These are phyloP conservation scores for Hydrolagus affinis DNA, from an alignment of 2,113 vertebrate species.

Conservation along the genomic window DNA sequence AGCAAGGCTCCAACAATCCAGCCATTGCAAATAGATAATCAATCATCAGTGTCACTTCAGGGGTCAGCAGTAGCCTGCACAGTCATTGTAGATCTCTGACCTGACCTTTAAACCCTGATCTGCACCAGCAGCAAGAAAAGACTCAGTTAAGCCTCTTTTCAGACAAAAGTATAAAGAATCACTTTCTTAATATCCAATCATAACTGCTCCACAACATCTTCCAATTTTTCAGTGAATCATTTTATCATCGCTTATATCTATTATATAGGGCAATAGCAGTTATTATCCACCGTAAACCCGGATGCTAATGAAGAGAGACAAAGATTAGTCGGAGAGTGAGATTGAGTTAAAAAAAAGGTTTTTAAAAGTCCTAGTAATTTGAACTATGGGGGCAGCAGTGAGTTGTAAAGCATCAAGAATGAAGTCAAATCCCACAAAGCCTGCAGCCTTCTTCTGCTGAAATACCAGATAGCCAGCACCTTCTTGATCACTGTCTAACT, in stretches of 20 bases:
- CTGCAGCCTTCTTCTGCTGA: neutral
- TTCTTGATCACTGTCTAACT: neutral
- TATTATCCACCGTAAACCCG: neutral
- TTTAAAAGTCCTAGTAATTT: neutral
- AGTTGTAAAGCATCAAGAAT: neutral
- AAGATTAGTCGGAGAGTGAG: neutral
- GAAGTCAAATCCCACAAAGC: neutral
- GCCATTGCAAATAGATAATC: constrained; percentile 48
- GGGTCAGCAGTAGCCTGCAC: constrained; percentile 48
- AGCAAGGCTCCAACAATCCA: constrained; percentile 47
- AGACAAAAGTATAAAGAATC: constrained; percentile 46
- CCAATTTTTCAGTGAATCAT: neutral
- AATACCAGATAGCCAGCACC: neutral
- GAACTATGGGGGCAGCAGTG: neutral
- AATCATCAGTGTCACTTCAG: constrained; percentile 47
- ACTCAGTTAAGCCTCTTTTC: constrained; percentile 41
- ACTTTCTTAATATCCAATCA: constrained; percentile 49
- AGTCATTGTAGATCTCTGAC: constrained; percentile 49
- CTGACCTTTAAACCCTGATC: constrained; percentile 47
- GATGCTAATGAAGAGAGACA: neutral
- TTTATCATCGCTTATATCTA: neutral
- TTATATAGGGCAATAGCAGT: neutral
- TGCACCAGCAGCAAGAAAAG: constrained; percentile 41
- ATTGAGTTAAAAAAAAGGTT: neutral
- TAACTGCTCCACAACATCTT: constrained; percentile 7